A percentile compares a stretch with the other conserved stretches of the same genome.
Evolutionary conservation across 2,888 invertebrate species (phyloP).

Genomic region (Antheraea assamensis): DNA sequence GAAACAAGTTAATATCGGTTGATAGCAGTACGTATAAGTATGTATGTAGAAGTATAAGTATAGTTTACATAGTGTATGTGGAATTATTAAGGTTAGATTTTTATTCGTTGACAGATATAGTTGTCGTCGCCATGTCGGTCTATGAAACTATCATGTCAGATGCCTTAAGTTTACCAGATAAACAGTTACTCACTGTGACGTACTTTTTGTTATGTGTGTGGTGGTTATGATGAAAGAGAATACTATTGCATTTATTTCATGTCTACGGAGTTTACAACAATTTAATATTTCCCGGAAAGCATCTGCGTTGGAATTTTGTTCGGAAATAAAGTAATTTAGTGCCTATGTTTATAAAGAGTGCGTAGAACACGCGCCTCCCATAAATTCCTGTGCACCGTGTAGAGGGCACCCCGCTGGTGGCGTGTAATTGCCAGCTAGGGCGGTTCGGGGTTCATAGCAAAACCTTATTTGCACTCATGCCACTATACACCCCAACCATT

Average conservation of each 20-base stretch:
- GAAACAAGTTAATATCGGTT: too few species aligned
- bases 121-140: too few species aligned
- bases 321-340: slow-evolving; percentile 10
- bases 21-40: too few species aligned
- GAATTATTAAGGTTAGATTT: too few species aligned
- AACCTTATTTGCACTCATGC: slow-evolving; percentile 62
- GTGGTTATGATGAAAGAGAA: not conserved
- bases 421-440: slow-evolving; percentile 55
- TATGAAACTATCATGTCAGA: too few species aligned
- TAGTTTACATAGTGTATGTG: too few species aligned
- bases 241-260: not conserved
- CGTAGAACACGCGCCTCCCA: slow-evolving; percentile 35
- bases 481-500: slow-evolving; percentile 40
- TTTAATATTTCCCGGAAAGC: not conserved
- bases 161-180: too few species aligned
- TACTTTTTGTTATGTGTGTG: too few species aligned
- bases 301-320: slow-evolving; percentile 4
- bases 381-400: slow-evolving; percentile 56
- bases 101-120: too few species aligned
- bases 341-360: slow-evolving; percentile 13
- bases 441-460: slow-evolving; percentile 53
- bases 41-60: too few species aligned
- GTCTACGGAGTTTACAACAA: not conserved
- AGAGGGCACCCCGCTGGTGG: slow-evolving; percentile 50
- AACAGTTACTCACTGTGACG: too few species aligned